phyloP scores from a whole-genome alignment of 2,888 invertebrate species.

The Papilio demoleus region DNA sequence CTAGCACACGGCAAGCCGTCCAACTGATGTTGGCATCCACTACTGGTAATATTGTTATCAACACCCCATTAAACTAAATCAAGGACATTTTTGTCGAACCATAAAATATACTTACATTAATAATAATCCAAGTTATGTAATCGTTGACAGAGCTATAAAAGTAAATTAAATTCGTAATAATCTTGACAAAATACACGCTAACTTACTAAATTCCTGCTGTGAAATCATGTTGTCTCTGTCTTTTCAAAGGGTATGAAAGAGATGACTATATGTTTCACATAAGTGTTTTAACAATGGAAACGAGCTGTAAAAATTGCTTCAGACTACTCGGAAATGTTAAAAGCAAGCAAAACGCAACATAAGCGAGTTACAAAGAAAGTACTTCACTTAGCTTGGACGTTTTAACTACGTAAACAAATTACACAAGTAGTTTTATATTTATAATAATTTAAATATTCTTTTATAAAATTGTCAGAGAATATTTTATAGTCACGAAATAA shows the following conservation, averaged over 20 bases:
- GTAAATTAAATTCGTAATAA: neutral
- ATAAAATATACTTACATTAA: neutral
- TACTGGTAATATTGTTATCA: too few relatives aligned
- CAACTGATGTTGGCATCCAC: too few relatives aligned
- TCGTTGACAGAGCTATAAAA: slow-evolving; percentile 1
- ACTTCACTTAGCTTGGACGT: neutral
- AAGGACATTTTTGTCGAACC: too few relatives aligned
- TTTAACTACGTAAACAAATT: slow-evolving; percentile 10
- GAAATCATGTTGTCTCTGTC: neutral
- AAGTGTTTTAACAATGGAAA: neutral
- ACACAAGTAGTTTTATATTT: neutral
- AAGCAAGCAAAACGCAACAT: slow-evolving; percentile 1
- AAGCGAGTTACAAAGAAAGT: neutral
- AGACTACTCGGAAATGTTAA: neutral
- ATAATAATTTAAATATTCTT: neutral
- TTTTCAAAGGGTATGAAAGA: neutral
- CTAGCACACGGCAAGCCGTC: too few relatives aligned
- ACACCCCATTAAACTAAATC: too few relatives aligned
- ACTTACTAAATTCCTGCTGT: neutral
- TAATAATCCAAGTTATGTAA: neutral
- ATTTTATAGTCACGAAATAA: neutral
- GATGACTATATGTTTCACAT: neutral
- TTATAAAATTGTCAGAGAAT: neutral
- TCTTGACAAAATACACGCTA: neutral
- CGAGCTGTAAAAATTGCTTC: neutral